These are phyloP conservation scores for Salvelinus fontinalis DNA, from an alignment of 2,113 vertebrate genomes.

Conservation along the genomic window DNA sequence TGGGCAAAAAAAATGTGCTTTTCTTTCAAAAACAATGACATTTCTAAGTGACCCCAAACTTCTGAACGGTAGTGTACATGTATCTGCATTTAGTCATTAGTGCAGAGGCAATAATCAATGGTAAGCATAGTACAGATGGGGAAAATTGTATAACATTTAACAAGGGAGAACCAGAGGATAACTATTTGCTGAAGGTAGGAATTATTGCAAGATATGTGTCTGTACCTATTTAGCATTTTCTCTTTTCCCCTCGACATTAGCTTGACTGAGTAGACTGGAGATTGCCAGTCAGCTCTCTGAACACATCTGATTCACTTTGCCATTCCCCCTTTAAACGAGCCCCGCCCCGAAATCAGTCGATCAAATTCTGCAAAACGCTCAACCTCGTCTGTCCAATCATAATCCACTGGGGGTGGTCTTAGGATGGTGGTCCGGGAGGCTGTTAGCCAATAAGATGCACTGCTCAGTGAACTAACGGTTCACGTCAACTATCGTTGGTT, in stretches of 20 bases:
- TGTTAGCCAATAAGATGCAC: constrained; percentile 61
- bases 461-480: constrained; percentile 49
- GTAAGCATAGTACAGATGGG: no score
- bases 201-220: not conserved
- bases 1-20: no score
- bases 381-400: constrained; percentile 65
- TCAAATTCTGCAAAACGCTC: constrained; percentile 73
- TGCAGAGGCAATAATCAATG: no score
- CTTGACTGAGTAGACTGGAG: not conserved
- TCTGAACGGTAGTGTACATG: no score
- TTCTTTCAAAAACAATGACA: no score
- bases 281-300: not conserved
- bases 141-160: no score
- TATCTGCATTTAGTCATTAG: no score
- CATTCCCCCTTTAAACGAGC: constrained; percentile 63
- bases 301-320: not conserved
- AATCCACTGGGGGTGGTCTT: constrained; percentile 46
- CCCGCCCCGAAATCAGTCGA: constrained; percentile 82
- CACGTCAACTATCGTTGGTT: constrained; percentile 53
- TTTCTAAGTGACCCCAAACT: no score
- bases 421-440: constrained; percentile 72
- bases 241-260: not conserved
- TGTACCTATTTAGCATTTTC: not conserved
- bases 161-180: no score
- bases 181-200: no score